Evolutionary conservation across 2,113 vertebrate species (phyloP).

Genomic region (Anguilla rostrata): DNA sequence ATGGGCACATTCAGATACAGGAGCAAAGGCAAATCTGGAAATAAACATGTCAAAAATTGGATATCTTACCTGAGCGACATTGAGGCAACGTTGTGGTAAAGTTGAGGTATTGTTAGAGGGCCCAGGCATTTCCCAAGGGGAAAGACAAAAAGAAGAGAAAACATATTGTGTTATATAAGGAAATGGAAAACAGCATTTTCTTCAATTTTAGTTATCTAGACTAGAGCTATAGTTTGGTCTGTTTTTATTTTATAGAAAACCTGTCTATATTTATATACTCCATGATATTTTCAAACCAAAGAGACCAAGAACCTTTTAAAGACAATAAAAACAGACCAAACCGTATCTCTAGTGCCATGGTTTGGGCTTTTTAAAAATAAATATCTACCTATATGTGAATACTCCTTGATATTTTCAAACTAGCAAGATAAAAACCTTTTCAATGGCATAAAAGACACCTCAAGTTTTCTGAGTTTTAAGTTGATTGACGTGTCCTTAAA

Average conservation of each 20-base stretch:
- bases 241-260: not conserved
- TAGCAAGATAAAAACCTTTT: not conserved
- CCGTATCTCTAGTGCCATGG: not conserved
- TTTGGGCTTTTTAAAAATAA: not conserved
- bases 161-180: not conserved
- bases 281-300: too few relatives aligned
- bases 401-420: too few relatives aligned
- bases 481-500: not conserved
- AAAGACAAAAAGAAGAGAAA: conserved; percentile 15
- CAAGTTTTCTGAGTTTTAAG: not conserved
- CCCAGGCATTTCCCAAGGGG: not conserved
- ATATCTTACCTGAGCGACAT: conserved; percentile 12
- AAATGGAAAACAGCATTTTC: not conserved
- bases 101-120: not conserved
- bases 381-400: too few relatives aligned
- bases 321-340: too few relatives aligned
- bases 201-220: not conserved
- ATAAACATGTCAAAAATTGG: not conserved
- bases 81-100: not conserved
- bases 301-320: too few relatives aligned
- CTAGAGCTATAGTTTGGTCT: not conserved
- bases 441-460: not conserved
- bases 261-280: not conserved
- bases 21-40: not conserved
- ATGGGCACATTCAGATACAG: too few relatives aligned